phyloP scores from a whole-genome alignment of 2,888 invertebrate genomes.

The Anodontia alba region DNA sequence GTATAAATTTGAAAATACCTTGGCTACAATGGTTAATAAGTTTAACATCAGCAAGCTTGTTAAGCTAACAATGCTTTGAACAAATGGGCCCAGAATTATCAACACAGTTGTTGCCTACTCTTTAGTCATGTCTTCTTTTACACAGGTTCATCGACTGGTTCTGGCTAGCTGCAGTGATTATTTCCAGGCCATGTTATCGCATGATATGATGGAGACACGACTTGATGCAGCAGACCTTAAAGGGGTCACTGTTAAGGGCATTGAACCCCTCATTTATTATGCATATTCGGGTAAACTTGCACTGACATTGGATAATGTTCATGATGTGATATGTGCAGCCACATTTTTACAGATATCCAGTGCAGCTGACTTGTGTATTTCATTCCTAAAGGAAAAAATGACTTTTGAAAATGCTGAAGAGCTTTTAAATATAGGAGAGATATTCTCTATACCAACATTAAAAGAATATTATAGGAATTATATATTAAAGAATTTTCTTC shows the following conservation, averaged over 20 bases:
- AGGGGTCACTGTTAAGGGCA: constrained; percentile 52
- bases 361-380: constrained; percentile 59
- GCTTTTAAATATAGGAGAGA: constrained; percentile 63
- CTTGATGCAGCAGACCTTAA: constrained; percentile 57
- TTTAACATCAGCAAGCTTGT: too few species aligned
- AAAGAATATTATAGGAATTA: constrained; percentile 64
- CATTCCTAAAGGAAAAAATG: constrained; percentile 63
- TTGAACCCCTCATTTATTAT: constrained; percentile 60
- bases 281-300: constrained; percentile 58
- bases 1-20: too few species aligned
- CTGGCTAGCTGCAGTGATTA: constrained; percentile 67
- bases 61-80: too few species aligned
- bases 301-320: constrained; percentile 56
- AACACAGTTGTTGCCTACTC: too few species aligned
- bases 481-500: constrained; percentile 62
- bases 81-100: too few species aligned
- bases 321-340: constrained; percentile 62
- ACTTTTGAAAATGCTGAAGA: constrained; percentile 68
- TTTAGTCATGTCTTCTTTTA: too few species aligned
- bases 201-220: constrained; percentile 67
- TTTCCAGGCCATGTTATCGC: constrained; percentile 66
- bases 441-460: constrained; percentile 59
- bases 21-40: too few species aligned
- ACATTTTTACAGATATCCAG: constrained; percentile 64
- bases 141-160: constrained; percentile 63